Conservation (phyloP, 2,797 vertebrate genomes). For the Characodon lateralis region DNA sequence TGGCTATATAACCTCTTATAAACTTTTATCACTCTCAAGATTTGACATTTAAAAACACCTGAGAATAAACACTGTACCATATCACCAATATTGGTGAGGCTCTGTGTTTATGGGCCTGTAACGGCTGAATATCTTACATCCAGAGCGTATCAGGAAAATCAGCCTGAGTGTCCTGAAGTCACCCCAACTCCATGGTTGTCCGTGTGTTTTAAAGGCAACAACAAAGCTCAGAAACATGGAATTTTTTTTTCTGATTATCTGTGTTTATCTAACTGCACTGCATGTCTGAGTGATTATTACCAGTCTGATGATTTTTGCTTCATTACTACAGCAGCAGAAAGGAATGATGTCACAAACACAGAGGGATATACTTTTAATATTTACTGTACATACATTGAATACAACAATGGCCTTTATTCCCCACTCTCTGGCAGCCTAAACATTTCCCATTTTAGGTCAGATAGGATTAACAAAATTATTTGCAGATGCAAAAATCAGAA, state of each 20-base stretch:
- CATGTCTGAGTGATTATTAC: too few species aligned
- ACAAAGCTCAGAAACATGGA: conserved; percentile 1
- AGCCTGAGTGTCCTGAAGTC: conserved; percentile 24
- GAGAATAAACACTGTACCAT: conserved; percentile 41
- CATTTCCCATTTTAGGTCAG: not conserved
- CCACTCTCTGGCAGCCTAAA: not conserved
- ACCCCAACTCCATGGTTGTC: not conserved
- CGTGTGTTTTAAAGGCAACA: conserved; percentile 22
- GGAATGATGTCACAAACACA: too few species aligned
- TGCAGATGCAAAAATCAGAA: not conserved
- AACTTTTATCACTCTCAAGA: conserved; percentile 57
- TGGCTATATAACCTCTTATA: conserved; percentile 42
- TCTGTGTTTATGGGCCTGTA: conserved; percentile 46
- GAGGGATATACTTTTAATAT: too few species aligned
- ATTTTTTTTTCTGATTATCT: not conserved
- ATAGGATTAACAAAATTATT: not conserved
- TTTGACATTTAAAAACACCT: conserved; percentile 45
- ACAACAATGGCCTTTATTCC: too few species aligned
- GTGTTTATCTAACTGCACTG: not conserved
- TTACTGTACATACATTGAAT: too few species aligned
- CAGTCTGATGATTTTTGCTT: not conserved
- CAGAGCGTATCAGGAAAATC: conserved; percentile 48
- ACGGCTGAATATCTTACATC: conserved; percentile 17
- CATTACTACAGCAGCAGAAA: not conserved
- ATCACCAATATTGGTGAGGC: conserved; percentile 36